Evolutionary conservation across 1,140 invertebrate genomes (phyloP), one percentile per base, ranked within the genome.

Genomic region (Pygmarrhopalites habei): DNA sequence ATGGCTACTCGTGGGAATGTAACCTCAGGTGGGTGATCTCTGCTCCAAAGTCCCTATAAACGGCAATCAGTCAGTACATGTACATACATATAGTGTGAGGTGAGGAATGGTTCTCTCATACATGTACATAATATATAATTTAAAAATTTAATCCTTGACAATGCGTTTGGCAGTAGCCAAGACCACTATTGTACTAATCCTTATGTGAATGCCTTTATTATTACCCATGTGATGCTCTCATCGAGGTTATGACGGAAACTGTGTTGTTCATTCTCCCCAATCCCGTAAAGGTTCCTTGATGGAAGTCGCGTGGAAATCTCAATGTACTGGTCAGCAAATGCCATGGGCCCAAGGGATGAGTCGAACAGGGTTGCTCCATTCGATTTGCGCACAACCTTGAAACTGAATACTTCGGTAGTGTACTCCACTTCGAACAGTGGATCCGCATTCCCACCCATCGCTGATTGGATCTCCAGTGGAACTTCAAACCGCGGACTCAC

Each of bases 341-440:
- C 87, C 46, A 88, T 81, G 26, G 86, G 88, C 49, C 88, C 86
- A 43, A 87, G 21, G 57, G 55, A 25, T 44, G 57, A 64, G 57
- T 70, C 68, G 49, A 70, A 65, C n/a, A 70, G 41, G 10, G 44
- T 43, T 1, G 59, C 51, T 2, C 35, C 47, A 2, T 58, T 55
- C 17, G 23, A 7, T 19, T 23, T 44, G 17, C 68, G 51, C 23
- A 62, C 56, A 19, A 70, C 57, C 60, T 65, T 57, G 51, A 70
- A 70, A 2, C 53, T 57, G 49, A 66, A 70, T 0, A 46, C 53
- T 14, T 46, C 30, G 41, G 53, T 65, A 3, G 12, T 25, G 30
- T 64, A 65, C 25, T 30, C 26, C 1, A 70, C 15, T 10, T 58
- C 44, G 44, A 67, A 70, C 4, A 43, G 15, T 17, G 12, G 35